phyloP scores from a whole-genome alignment of 2,888 invertebrate species.

The Nemapogon koenigi region DNA sequence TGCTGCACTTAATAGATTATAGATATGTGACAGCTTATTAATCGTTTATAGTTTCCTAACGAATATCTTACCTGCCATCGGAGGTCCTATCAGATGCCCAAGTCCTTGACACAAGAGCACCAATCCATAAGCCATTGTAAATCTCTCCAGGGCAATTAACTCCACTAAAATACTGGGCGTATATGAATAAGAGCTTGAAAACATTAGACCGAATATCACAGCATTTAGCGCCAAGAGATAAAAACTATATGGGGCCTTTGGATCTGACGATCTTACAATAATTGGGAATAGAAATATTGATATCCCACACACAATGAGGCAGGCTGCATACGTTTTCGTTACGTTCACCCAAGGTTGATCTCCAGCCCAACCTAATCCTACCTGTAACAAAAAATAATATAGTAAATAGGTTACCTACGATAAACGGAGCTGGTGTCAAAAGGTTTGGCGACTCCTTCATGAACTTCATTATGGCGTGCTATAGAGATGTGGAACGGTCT shows the following conservation, averaged over 20 bases:
- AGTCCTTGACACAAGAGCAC: conserved; percentile 89
- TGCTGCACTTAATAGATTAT: no score
- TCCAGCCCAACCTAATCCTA: conserved; percentile 87
- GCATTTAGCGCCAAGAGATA: conserved; percentile 57
- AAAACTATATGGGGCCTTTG: conserved; percentile 45
- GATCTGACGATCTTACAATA: conserved; percentile 41
- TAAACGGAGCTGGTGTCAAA: no score
- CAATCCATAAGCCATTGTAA: conserved; percentile 92
- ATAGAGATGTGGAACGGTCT: no score
- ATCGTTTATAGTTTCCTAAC: conserved; percentile 4
- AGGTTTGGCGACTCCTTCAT: no score
- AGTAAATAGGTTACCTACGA: not conserved
- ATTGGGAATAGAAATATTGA: conserved; percentile 68
- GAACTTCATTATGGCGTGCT: no score
- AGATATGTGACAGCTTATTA: no score
- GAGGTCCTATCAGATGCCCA: conserved; percentile 91
- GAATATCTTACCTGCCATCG: conserved; percentile 78
- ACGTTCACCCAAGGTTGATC: conserved; percentile 88
- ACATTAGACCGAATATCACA: conserved; percentile 84
- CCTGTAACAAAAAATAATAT: conserved; percentile 42
- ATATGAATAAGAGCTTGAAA: conserved; percentile 91
- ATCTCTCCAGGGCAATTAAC: conserved; percentile 86
- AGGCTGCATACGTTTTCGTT: conserved; percentile 81
- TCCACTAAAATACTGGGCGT: conserved; percentile 92
- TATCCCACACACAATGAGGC: conserved; percentile 72